These are phyloP conservation scores for Forbesichthys papilliferus DNA, from an alignment of 2,113 vertebrate species.

Conservation along the genomic window DNA sequence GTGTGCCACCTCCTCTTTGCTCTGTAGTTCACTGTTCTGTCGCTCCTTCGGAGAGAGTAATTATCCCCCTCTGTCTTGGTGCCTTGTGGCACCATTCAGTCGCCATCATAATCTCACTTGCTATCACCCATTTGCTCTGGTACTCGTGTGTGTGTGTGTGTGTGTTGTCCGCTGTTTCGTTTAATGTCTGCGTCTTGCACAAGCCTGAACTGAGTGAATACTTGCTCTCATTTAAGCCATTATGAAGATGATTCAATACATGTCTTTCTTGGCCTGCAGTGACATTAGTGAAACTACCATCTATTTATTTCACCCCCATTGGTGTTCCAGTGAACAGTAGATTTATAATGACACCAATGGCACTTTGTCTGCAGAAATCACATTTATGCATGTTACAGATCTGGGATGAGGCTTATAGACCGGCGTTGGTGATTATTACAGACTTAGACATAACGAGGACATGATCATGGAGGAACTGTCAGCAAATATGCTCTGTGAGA, in stretches of 20 bases:
- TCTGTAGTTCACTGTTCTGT: slow-evolving; percentile 41
- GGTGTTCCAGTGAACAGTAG: not conserved
- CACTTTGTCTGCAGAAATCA: slow-evolving; percentile 15
- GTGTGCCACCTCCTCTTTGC: slow-evolving; percentile 6
- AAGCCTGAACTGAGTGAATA: not conserved
- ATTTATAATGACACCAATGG: slow-evolving; percentile 35
- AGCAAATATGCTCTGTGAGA: too few species aligned
- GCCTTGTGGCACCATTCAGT: slow-evolving; percentile 46
- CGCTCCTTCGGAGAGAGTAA: slow-evolving; percentile 59
- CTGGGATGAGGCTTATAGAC: slow-evolving; percentile 38
- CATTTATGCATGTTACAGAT: slow-evolving; percentile 21
- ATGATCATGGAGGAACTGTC: slow-evolving; percentile 9
- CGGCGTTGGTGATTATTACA: slow-evolving; percentile 38
- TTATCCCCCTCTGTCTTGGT: slow-evolving; percentile 49
- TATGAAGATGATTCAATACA: not conserved
- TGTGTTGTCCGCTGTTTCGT: not conserved
- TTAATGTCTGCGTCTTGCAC: not conserved
- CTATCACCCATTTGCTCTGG: slow-evolving; percentile 4
- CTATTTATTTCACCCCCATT: not conserved
- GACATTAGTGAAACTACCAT: not conserved
- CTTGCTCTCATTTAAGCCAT: not conserved
- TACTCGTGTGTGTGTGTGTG: slow-evolving; percentile 1
- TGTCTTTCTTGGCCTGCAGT: not conserved
- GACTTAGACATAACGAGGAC: slow-evolving; percentile 9
- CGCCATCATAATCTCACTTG: slow-evolving; percentile 24